These are phyloP conservation scores for Cheirogaleus medius DNA, from an alignment of 2,113 vertebrate species.

Conservation along the genomic window DNA sequence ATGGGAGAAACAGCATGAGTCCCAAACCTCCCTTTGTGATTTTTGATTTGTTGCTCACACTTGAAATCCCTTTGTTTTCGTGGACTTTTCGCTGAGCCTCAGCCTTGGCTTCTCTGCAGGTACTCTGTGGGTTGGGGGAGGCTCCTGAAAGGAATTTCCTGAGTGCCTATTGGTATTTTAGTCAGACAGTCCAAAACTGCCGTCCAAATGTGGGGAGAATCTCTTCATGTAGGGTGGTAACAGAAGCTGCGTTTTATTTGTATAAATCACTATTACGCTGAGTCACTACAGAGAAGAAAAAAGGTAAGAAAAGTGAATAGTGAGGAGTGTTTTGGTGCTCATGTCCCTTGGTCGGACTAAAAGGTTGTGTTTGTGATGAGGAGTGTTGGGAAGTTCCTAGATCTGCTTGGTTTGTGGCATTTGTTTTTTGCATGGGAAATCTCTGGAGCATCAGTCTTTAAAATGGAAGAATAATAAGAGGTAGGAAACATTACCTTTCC, in stretches of 20 bases:
- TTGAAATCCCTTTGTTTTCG: background rate
- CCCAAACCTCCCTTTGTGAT: background rate
- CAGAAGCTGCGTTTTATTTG: background rate
- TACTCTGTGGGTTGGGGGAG: background rate
- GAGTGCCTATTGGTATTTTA: background rate
- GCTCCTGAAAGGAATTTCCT: background rate
- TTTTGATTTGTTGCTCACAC: background rate
- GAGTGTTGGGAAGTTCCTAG: background rate
- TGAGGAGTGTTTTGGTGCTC: background rate
- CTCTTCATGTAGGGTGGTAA: background rate
- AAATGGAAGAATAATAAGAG: background rate
- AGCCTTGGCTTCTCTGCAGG: background rate
- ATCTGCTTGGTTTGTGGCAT: background rate
- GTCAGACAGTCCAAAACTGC: background rate
- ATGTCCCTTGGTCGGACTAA: background rate
- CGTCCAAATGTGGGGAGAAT: background rate
- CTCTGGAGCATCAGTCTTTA: slow-evolving; percentile 9
- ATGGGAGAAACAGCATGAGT: background rate
- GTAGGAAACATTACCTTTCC: background rate
- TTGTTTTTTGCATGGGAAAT: background rate
- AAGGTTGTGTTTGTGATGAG: background rate
- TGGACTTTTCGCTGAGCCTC: background rate
- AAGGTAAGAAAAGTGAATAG: background rate
- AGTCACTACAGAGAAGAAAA: background rate
- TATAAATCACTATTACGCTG: background rate